A percentile compares a stretch with the other conserved stretches of the same genome.
Conservation (phyloP, 2,888 invertebrate species). For the Xestia sexstrigata region DNA sequence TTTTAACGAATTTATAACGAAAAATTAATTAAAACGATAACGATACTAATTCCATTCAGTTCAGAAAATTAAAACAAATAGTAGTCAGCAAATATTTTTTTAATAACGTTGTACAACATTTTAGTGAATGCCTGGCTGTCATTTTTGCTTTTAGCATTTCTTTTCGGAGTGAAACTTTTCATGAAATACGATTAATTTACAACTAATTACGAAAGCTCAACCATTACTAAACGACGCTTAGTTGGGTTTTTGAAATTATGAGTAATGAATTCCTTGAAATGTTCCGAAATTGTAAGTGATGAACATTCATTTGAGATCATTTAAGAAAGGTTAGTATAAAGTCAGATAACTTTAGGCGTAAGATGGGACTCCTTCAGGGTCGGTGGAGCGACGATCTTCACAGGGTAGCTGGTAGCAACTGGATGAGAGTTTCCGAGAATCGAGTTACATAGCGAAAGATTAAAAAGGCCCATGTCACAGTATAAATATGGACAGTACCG, state of each 20-base stretch:
- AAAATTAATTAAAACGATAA: too few relatives aligned
- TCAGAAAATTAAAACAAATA: conserved; percentile 20
- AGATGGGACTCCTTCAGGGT: too few relatives aligned
- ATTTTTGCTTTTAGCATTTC: conserved; percentile 13
- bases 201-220: conserved; percentile 46
- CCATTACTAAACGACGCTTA: conserved; percentile 35
- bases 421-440: too few relatives aligned
- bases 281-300: background rate
- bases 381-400: too few relatives aligned
- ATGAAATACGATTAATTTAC: conserved; percentile 45
- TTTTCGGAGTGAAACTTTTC: conserved; percentile 24
- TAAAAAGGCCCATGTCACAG: too few relatives aligned
- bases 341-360: too few relatives aligned
- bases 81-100: background rate
- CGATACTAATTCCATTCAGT: background rate
- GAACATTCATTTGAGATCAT: background rate
- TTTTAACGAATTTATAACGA: too few relatives aligned
- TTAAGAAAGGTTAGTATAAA: conserved; percentile 7
- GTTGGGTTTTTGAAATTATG: conserved; percentile 18
- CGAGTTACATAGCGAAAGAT: too few relatives aligned
- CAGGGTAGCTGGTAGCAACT: too few relatives aligned
- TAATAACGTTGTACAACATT: conserved; percentile 19
- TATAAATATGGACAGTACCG: too few relatives aligned
- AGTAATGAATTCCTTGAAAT: conserved; percentile 14
- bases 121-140: conserved; percentile 7